phyloP scores from a whole-genome alignment of 1,140 invertebrate species.

The Drosophila paulistorum region DNA sequence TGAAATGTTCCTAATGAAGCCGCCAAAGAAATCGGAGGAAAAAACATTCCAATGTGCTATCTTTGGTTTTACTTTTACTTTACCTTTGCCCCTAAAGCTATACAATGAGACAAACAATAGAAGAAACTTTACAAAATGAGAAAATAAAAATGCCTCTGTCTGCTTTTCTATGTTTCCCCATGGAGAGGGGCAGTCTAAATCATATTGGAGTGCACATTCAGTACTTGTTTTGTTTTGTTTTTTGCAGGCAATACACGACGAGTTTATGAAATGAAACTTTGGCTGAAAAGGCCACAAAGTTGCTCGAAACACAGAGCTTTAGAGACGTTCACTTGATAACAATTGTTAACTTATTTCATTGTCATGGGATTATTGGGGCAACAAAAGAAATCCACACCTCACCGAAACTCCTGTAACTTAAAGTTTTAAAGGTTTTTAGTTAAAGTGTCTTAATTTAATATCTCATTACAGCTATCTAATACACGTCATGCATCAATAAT shows the following conservation, averaged over 20 bases:
- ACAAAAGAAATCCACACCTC: neutral
- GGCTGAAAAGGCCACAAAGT: slow-evolving; percentile 4
- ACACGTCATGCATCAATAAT: slow-evolving; percentile 11
- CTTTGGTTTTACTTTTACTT: slow-evolving; percentile 8
- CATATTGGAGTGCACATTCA: slow-evolving; percentile 1
- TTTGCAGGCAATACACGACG: slow-evolving; percentile 1
- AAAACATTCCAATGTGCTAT: neutral
- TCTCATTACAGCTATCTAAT: neutral
- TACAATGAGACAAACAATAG: slow-evolving; percentile 1
- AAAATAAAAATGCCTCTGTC: slow-evolving; percentile 11
- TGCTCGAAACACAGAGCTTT: neutral
- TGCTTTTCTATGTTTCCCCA: slow-evolving; percentile 1
- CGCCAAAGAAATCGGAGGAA: neutral
- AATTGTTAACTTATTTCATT: slow-evolving; percentile 1
- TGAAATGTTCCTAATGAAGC: neutral
- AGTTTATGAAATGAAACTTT: slow-evolving; percentile 11
- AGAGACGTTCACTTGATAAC: neutral
- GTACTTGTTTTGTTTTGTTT: neutral
- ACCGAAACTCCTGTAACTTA: neutral
- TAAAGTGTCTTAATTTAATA: neutral
- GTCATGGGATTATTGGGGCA: neutral
- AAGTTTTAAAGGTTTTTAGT: neutral
- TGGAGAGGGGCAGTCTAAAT: neutral
- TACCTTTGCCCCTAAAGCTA: neutral
- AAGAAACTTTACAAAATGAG: neutral